Evolutionary conservation across 2,888 invertebrate genomes (phyloP), one percentile per base, ranked within the genome.

Genomic region (Lydus trimaculatus): DNA sequence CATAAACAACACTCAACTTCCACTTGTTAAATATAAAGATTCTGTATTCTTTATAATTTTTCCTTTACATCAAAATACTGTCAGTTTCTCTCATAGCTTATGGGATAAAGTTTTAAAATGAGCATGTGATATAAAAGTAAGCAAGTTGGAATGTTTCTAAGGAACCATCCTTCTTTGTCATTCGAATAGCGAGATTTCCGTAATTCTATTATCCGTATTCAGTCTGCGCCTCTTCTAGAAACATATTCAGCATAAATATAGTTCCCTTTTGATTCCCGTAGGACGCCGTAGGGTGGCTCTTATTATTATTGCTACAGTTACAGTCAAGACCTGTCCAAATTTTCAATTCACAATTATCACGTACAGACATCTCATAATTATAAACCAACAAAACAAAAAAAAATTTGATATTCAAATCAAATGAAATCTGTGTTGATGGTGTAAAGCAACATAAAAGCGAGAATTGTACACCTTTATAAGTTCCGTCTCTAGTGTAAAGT

Each of bases 301-400:
- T 15, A 2, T 36, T 33, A 11, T n/a, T 36, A 36, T 36, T 17
- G 48, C 48, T 20, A 48, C 48, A 48, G 48, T 77, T 75, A 74
- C 79, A 79, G 77, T 76, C 77, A 77, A 75, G 75, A 80, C 79
- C 79, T 80, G 81, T 79, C 77, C 78, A 82, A 82, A 82, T 81
- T 82, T 81, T 81, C 82, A 82, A 82, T 82, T 81, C 79, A 76
- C 81, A 82, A 82, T 82, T 82, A 81, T 79, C 79, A 75, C 13
- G 13, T 4, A n/a, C 36, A 13, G 13, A 31, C 4, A 28, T 28
- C 4, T 28, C 28, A 3, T 28, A 4, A 28, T 28, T 28, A 28
- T n/a, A n/a, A n/a, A n/a, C n/a, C n/a, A 28, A 28, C 8, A 31
- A 31, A 31, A 31, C 1, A 3, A 15, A 36, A 36, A 36, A 43